Base-by-base conservation (phyloP, 2,888 invertebrate genomes). In the Patella pellucida region DNA sequence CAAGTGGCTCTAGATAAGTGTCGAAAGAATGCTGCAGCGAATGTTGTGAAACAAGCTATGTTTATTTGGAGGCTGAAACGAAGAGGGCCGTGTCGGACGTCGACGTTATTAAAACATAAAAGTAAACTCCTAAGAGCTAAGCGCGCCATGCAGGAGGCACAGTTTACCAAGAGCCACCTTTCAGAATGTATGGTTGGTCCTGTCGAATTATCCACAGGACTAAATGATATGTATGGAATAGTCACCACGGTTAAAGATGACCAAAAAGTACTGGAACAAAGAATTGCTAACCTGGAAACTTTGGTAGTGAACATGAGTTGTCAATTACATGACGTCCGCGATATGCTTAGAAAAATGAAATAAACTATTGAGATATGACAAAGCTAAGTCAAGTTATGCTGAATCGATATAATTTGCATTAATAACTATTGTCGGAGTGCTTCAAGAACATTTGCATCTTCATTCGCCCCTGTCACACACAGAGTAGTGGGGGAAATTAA, bases 1-100 rank as follows among this genome's bases (percentile, higher is more conserved):
- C 84, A 83, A 73, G 84, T 86, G 41, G 80, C 83, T 27, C 78
- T 83, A 77, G 85, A 85, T 73, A 84, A 85, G 77, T 77, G 80
- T 16, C 80, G 82, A 23, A 82, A 85, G 56, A 72, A 84, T 72
- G 85, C 84, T 16, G 85, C 85, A 14, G 83, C 85, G 3, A 81
- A 84, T 68, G 86, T 86, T 9, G 81, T 85, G 11, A 85, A 84
- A 73, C 81, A 85, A 72, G 81, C 84, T 68, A 77, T 85, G 54
- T 77, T 79, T 23, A 74, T 85, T n/a, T 85, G 85, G 82, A 80
- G 84, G 23, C 75, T 85, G 54, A 81, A 82, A 23, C 78, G 84
- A 67, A 69, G 76, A 15, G 85, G 85, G 9, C 72, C 79, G 14
- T 74, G 77, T 9, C 74, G 80, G 62, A 73, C 78, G 51, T 79